phyloP scores from a whole-genome alignment of 1,140 invertebrate genomes.

The Cecropterus lyciades region DNA sequence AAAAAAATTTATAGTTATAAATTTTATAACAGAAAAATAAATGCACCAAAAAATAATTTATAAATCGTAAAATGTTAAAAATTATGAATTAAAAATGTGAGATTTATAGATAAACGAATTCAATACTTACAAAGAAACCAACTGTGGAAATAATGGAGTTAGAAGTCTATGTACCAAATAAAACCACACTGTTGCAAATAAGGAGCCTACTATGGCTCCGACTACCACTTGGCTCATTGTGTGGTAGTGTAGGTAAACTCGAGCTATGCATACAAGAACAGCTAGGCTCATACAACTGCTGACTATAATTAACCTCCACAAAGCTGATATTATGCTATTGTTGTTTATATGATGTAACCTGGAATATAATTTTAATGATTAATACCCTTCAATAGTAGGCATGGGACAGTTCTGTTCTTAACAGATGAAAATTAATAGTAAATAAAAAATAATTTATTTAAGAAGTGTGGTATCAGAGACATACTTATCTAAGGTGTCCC shows the following conservation, averaged over 20 bases:
- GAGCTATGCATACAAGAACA: constrained; percentile 87
- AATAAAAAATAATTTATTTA: no score
- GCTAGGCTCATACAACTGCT: constrained; percentile 86
- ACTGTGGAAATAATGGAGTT: constrained; percentile 93
- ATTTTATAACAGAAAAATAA: no score
- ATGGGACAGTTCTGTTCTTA: no score
- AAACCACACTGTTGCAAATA: constrained; percentile 91
- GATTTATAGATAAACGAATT: no score
- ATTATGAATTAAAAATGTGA: no score
- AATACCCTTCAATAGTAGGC: background rate
- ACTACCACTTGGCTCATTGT: constrained; percentile 92
- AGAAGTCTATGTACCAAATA: constrained; percentile 90
- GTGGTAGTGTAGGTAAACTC: constrained; percentile 95
- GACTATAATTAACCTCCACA: constrained; percentile 89
- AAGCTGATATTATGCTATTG: constrained; percentile 89
- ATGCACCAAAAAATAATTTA: no score
- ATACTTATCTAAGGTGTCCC: no score
- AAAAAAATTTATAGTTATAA: no score
- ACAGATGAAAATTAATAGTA: no score
- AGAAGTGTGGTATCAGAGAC: no score
- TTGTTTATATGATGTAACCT: constrained; percentile 93
- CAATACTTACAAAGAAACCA: constrained; percentile 92
- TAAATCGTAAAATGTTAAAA: no score
- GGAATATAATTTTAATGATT: constrained; percentile 45
- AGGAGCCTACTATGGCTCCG: constrained; percentile 89